phyloP scores from a whole-genome alignment of 2,888 invertebrate genomes.

The Pilophorus perplexus region DNA sequence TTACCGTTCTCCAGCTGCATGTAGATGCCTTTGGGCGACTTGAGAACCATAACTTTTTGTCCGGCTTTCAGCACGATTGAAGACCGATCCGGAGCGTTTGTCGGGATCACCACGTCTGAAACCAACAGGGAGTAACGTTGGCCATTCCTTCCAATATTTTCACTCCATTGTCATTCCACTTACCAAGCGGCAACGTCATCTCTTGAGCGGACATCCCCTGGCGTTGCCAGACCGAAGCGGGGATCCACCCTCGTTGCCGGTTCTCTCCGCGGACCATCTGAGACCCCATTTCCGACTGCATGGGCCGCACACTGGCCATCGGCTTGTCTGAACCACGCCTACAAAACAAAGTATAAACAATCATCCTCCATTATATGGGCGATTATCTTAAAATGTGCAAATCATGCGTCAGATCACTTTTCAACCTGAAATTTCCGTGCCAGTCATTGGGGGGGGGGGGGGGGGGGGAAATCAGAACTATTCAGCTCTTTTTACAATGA shows the following conservation, averaged over 20 bases:
- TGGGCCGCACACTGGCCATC: conserved; percentile 69
- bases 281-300: conserved; percentile 63
- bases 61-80: conserved; percentile 90
- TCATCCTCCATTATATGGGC: not conserved
- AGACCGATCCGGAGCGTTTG: conserved; percentile 83
- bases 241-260: conserved; percentile 68
- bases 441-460: no score
- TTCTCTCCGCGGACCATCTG: conserved; percentile 44
- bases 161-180: no score
- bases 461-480: no score
- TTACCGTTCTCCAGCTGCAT: conserved; percentile 86
- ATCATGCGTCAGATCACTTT: not conserved
- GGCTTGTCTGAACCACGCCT: conserved; percentile 47
- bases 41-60: conserved; percentile 89
- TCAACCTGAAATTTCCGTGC: no score
- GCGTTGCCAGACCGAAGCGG: conserved; percentile 85
- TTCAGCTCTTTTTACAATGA: no score
- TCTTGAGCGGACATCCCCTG: conserved; percentile 95
- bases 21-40: conserved; percentile 93
- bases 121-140: no score
- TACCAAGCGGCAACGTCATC: conserved; percentile 84
- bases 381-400: no score
- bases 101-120: conserved; percentile 87
- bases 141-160: not conserved
- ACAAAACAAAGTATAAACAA: not conserved